A percentile compares a stretch with the other conserved stretches of the same genome.
phyloP scores from a whole-genome alignment of 1,140 invertebrate genomes.

The Colletes latitarsis region DNA sequence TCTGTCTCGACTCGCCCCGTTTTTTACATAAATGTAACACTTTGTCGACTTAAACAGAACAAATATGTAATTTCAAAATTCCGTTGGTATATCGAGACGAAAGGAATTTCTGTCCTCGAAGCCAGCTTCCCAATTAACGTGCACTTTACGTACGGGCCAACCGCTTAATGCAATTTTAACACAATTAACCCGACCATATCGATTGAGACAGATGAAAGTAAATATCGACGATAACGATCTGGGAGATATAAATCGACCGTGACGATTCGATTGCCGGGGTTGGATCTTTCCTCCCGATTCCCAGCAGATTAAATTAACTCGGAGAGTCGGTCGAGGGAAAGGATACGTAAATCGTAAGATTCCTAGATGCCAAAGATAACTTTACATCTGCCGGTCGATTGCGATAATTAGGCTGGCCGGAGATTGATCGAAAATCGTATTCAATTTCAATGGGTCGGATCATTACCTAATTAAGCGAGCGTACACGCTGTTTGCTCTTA shows the following conservation, averaged over 20 bases:
- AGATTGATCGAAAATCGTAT: conserved; percentile 67
- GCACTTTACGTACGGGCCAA: neutral
- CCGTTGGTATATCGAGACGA: too few species aligned
- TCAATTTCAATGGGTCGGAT: conserved; percentile 54
- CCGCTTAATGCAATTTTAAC: conserved; percentile 59
- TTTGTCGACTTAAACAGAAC: neutral
- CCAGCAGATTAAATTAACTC: conserved; percentile 69
- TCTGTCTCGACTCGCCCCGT: neutral
- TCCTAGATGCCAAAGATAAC: conserved; percentile 71
- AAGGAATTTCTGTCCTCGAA: neutral
- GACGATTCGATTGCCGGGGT: conserved; percentile 53
- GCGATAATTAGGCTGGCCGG: conserved; percentile 68
- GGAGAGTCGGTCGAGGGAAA: conserved; percentile 50
- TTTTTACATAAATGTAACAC: neutral
- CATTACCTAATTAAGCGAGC: conserved; percentile 64
- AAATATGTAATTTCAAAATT: neutral
- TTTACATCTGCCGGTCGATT: conserved; percentile 72
- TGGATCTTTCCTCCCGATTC: conserved; percentile 50
- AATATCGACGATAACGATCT: conserved; percentile 69
- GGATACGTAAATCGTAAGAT: conserved; percentile 66
- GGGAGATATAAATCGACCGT: conserved; percentile 62
- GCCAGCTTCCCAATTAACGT: conserved; percentile 27
- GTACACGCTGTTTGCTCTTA: conserved; percentile 18
- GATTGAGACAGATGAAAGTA: conserved; percentile 59
- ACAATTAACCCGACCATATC: conserved; percentile 59